Base-by-base conservation (phyloP, 2,888 invertebrate species). In the Tribolium freemani region DNA sequence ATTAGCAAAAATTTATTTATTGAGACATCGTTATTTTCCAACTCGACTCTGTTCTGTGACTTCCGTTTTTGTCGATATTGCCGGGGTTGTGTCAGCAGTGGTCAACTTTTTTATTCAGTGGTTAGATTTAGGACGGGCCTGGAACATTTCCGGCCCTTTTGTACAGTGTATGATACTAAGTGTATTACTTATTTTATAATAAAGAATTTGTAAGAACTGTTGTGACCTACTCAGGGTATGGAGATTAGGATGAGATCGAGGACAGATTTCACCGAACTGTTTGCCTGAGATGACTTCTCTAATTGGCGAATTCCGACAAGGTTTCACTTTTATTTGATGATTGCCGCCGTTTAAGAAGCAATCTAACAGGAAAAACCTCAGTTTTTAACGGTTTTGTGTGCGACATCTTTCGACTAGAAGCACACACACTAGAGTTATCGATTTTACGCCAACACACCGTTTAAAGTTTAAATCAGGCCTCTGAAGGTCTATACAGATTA, bases 81-180 rank as follows among this genome's bases (percentile, higher is more conserved):
- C 63, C 13, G 44, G 6, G 38, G 51, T 50, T 31, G 21, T 5
- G 10, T 16, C 46, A n/a, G 13, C 51, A 46, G 10, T 11, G 57
- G 46, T 44, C 16, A 57, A 71, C 51, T 57, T 51, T 38, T 64
- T 71, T 64, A 21, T 48, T 16, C 31, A 8, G 26, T 46, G 44
- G 31, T 20, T 48, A 13, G 64, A 48, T 13, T 45, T 44, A 57
- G 30, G 56, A 16, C 58, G 50, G 66, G 51, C 20, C 57, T 20
- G 60, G 56, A 48, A 56, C 48, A 58, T 45, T 48, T 71, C 21
- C 8, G 38, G 69, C 21, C 9, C 26, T 13, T 58, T 13, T 78
- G 79, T 79, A 79, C 78, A 79, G 78, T 79, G 79, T 79, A 78
- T 75, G 71, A 77, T 78, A 77, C 68, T 11, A 50, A 53, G 72